Percentiles rank a stretch among this genome's conserved stretches.
Conservation (phyloP, 2,888 invertebrate species). For the Bombyx huttoni region DNA sequence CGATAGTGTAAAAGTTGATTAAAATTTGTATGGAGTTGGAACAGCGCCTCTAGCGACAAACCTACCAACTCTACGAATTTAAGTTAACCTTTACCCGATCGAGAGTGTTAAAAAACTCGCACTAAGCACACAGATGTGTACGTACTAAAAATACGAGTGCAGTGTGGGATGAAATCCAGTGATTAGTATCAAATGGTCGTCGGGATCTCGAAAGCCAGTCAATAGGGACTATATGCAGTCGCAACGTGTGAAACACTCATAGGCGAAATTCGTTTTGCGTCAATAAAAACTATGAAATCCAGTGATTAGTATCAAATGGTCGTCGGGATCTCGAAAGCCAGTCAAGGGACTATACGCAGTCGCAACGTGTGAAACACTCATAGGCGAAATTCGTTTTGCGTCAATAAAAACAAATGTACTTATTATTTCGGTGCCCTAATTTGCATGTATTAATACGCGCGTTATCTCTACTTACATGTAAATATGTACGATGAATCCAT, state of each 20-base stretch:
- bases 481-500: constrained; percentile 70
- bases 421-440: constrained; percentile 56
- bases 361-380: constrained; percentile 6
- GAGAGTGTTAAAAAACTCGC: too few relatives aligned
- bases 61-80: too few relatives aligned
- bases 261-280: constrained; percentile 21
- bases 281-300: constrained; percentile 17
- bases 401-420: constrained; percentile 43
- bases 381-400: constrained; percentile 21
- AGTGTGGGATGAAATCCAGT: constrained; percentile 7
- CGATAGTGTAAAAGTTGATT: too few relatives aligned
- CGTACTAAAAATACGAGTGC: constrained; percentile 9
- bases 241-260: constrained; percentile 6
- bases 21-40: too few relatives aligned
- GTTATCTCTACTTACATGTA: constrained; percentile 53
- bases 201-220: not conserved
- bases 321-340: not conserved
- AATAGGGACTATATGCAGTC: not conserved
- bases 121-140: too few relatives aligned
- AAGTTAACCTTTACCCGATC: too few relatives aligned
- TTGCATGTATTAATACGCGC: constrained; percentile 56
- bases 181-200: not conserved
- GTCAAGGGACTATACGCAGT: not conserved
- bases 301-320: constrained; percentile 2
- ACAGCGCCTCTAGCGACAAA: too few relatives aligned